These are phyloP conservation scores for Hemibagrus guttatus DNA, from an alignment of 2,797 vertebrate species.

Conservation along the genomic window DNA sequence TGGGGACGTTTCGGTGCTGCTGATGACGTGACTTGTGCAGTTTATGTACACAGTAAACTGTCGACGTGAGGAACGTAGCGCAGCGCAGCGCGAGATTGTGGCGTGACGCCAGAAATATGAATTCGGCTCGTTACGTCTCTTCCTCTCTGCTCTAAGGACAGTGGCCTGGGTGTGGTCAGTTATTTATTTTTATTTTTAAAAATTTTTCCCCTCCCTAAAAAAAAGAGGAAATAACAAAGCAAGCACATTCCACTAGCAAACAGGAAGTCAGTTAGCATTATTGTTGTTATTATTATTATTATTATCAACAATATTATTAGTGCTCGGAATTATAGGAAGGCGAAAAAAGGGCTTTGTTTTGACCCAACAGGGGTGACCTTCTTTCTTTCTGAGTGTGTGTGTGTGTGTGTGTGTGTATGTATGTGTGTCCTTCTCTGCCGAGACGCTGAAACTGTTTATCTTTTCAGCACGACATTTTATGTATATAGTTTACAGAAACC, in stretches of 20 bases:
- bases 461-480: constrained; percentile 69
- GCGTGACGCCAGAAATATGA: constrained; percentile 2
- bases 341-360: constrained; percentile 34
- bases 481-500: constrained; percentile 77
- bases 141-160: constrained; percentile 77
- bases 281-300: neutral
- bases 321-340: constrained; percentile 32
- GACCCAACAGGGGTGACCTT: constrained; percentile 17
- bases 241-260: constrained; percentile 61
- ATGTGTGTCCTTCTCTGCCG: neutral
- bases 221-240: neutral
- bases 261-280: constrained; percentile 16
- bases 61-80: neutral
- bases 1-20: neutral
- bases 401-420: constrained; percentile 30
- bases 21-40: too few relatives aligned
- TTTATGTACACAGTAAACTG: neutral
- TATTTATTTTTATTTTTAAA: neutral
- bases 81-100: constrained; percentile 17
- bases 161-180: constrained; percentile 61
- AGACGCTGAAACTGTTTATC: constrained; percentile 63
- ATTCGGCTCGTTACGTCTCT: constrained; percentile 57
- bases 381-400: neutral
- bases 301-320: neutral
- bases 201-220: neutral